Conservation (phyloP, 1,140 invertebrate species). For the Heterodera schachtii region DNA sequence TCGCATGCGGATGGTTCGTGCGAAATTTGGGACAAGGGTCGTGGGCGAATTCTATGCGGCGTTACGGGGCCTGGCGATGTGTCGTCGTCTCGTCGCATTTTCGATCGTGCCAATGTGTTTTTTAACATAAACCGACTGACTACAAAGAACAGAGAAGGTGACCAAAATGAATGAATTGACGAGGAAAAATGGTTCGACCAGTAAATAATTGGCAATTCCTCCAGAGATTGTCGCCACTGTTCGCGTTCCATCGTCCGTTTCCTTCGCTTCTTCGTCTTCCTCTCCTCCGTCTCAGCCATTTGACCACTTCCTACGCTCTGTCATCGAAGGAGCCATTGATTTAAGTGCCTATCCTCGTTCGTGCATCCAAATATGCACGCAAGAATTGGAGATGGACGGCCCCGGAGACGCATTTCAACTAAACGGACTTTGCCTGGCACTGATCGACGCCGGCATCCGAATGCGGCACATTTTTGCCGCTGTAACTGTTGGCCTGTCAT, state of each 20-base stretch:
- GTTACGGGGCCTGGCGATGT: conserved; percentile 39
- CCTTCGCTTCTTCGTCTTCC: not conserved
- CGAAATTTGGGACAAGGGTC: conserved; percentile 16
- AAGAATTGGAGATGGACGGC: conserved; percentile 37
- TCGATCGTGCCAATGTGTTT: conserved; percentile 33
- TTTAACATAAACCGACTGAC: conserved; percentile 28
- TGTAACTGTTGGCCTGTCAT: conserved; percentile 25
- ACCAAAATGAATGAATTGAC: no score
- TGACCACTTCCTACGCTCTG: conserved; percentile 29
- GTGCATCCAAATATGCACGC: conserved; percentile 35
- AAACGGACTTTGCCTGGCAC: conserved; percentile 36
- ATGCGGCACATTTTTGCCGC: conserved; percentile 43
- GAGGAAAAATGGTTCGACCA: no score
- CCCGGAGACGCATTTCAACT: conserved; percentile 21
- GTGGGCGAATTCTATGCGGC: conserved; percentile 25
- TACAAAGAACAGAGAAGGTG: conserved; percentile 20
- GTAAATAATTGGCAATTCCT: not conserved
- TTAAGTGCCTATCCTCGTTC: conserved; percentile 40
- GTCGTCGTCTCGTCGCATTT: conserved; percentile 28
- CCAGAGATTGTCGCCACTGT: not conserved
- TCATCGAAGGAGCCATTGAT: conserved; percentile 41
- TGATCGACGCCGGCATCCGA: conserved; percentile 45
- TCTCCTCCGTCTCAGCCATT: not conserved
- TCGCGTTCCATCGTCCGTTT: not conserved
- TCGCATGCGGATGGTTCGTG: conserved; percentile 37